Evolutionary conservation across 2,888 invertebrate genomes (phyloP), one percentile per base, ranked within the genome.

Genomic region (Keiferia lycopersicella): DNA sequence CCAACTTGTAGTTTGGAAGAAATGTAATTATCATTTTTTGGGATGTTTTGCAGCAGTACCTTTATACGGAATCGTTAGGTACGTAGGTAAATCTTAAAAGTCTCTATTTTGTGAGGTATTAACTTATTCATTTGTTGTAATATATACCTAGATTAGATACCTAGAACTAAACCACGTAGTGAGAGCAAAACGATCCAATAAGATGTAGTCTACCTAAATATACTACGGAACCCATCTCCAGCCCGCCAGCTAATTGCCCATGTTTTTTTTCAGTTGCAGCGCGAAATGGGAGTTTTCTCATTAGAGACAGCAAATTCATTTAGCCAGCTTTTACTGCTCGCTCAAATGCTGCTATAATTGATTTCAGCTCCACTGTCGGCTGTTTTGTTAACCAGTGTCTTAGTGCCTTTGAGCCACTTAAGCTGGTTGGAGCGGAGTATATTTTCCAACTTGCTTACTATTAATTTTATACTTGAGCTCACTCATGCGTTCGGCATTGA

Each of bases 291-390:
- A 86, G 76, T 87, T 87, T 87, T 85, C 86, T 84, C 83, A 82
- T 85, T 86, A 86, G 76, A 78, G 76, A 70, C 75, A 71, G 84
- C 76, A 85, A 86, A 84, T 87, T 84, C 82, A 81, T 84, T 87
- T 84, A 81, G 78, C 71, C 76, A 69, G 72, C 69, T 72, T 76
- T 74, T 71, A 45, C 61, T 20, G 22, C 48, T 57, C 41, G 12
- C 64, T 64, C 66, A 65, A 69, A 73, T 73, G 72, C 70, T 68
- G 65, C 60, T 70, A 69, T 77, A 80, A 80, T 80, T 80, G 76
- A 75, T 78, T 76, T 66, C 66, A 70, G 64, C 51, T 56, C 39
- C 45, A 45, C 38, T 41, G 41, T 22, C n/a, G 26, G 22, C 38
- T 39, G 39, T 64, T 59, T 56, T 56, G 56, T 60, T 39, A 60